Evolutionary conservation across 2,113 vertebrate genomes (phyloP).

Genomic region (Ailurus styani): DNA sequence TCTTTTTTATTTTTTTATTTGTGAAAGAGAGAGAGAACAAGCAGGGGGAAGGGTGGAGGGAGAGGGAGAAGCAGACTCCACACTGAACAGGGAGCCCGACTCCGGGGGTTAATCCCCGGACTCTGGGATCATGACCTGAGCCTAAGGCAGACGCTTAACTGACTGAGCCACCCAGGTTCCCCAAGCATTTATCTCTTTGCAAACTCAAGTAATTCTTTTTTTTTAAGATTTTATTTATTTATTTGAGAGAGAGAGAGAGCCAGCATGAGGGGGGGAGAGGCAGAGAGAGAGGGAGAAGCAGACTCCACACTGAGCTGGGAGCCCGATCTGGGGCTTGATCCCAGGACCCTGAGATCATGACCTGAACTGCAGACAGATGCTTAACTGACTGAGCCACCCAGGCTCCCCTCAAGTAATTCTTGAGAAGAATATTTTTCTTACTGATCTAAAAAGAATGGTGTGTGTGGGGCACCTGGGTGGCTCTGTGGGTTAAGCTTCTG

Average conservation of each 20-base stretch:
- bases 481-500: no score
- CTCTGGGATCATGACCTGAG: no score
- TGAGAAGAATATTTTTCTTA: conserved; percentile 25
- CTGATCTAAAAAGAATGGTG: neutral
- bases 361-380: no score
- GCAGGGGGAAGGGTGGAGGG: neutral
- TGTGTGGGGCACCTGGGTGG: no score
- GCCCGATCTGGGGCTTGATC: no score
- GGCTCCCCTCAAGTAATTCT: neutral
- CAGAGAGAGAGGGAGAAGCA: neutral
- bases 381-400: neutral
- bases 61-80: neutral
- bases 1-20: neutral
- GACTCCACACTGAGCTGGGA: no score
- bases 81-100: no score
- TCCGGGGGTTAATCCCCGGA: no score
- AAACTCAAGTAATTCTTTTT: conserved; percentile 7
- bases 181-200: no score
- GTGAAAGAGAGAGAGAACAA: neutral
- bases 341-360: no score
- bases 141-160: no score
- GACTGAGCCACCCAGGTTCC: neutral
- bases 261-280: neutral
- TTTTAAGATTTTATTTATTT: neutral
- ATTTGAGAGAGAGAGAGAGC: neutral